Conservation (phyloP, 2,888 invertebrate species). For the Linhomoeus sp. region DNA sequence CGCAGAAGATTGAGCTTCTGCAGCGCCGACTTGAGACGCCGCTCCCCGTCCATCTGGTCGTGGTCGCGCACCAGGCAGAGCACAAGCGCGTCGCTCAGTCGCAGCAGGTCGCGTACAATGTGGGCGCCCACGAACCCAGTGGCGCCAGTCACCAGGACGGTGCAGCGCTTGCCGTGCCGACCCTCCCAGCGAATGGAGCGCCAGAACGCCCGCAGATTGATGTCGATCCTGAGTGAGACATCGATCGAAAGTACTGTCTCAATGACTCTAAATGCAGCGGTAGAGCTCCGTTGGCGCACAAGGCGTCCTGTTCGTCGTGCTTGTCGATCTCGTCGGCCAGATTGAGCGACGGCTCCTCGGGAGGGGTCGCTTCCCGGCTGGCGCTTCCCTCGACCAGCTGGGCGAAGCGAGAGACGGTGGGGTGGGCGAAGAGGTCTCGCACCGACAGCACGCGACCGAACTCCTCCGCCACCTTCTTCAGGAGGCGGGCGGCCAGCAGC, state of each 20-base stretch:
- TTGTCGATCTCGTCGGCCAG: conserved; percentile 26
- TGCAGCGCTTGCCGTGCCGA: conserved; percentile 11
- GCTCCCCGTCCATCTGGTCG: no score
- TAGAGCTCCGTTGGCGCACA: conserved; percentile 11
- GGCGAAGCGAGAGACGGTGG: conserved; percentile 27
- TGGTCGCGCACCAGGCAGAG: conserved; percentile 27
- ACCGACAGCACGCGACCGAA: conserved; percentile 25
- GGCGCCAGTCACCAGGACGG: conserved; percentile 30
- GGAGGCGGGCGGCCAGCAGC: conserved; percentile 29
- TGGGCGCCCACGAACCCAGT: conserved; percentile 32
- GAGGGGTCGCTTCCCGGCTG: conserved; percentile 24
- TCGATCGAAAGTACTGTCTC: no score
- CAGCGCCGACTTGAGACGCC: no score
- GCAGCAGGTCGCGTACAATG: conserved; percentile 27
- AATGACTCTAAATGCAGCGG: no score
- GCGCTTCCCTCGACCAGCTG: conserved; percentile 26
- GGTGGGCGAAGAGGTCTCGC: conserved; percentile 28
- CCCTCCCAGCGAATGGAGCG: conserved; percentile 25
- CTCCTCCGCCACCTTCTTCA: conserved; percentile 18
- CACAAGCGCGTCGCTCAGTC: conserved; percentile 21
- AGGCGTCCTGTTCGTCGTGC: conserved; percentile 21
- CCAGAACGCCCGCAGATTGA: conserved; percentile 33
- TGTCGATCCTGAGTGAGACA: conserved; percentile 27
- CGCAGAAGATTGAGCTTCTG: conserved; percentile 9
- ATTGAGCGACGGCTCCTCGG: conserved; percentile 14